A percentile compares a stretch with the other conserved stretches of the same genome.
Evolutionary conservation across 2,113 vertebrate species (phyloP).

Genomic region (Poicephalus meyeri): DNA sequence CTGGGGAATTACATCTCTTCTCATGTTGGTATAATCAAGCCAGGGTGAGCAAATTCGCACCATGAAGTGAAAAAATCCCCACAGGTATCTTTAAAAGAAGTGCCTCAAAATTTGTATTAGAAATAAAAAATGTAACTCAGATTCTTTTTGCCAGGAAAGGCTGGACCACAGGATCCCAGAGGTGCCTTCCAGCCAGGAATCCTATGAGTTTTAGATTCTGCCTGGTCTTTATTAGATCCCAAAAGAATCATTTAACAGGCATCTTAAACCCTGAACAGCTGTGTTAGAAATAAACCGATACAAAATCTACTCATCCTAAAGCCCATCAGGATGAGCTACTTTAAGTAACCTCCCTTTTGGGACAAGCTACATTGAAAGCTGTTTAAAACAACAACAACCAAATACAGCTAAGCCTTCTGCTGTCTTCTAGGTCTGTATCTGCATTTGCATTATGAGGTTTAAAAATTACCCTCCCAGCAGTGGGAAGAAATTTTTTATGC

Average conservation of each 20-base stretch:
- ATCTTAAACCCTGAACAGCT: background rate
- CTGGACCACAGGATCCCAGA: background rate
- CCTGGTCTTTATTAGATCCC: too few species aligned
- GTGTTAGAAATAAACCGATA: background rate
- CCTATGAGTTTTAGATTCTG: background rate
- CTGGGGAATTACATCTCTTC: rapidly evolving
- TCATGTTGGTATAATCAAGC: background rate
- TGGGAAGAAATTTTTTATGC: background rate
- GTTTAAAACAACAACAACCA: rapidly evolving
- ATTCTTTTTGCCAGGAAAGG: background rate
- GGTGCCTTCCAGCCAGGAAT: background rate
- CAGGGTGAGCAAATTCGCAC: background rate
- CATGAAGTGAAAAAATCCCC: background rate
- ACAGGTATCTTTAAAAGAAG: background rate
- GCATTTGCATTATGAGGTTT: background rate
- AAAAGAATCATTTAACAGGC: background rate
- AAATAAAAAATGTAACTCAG: background rate
- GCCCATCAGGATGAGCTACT: background rate
- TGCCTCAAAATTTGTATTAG: background rate
- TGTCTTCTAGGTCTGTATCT: background rate
- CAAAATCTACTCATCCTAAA: background rate
- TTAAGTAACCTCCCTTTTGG: background rate
- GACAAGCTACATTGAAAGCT: background rate
- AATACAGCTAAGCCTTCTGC: background rate
- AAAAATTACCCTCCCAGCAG: background rate